These are phyloP conservation scores for Mimachlamys varia DNA, from an alignment of 2,888 invertebrate genomes.

Conservation along the genomic window DNA sequence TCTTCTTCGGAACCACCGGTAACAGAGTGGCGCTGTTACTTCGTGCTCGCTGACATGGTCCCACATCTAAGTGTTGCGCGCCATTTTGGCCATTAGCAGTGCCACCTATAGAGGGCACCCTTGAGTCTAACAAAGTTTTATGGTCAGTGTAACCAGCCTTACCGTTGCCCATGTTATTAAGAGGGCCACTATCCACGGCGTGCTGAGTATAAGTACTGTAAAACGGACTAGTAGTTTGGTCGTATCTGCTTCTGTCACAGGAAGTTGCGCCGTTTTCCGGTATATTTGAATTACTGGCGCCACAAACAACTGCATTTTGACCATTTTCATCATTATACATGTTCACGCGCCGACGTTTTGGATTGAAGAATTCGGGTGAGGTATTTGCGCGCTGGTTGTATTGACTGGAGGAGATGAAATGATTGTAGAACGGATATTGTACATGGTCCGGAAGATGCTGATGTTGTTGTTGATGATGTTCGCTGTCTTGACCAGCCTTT, in stretches of 20 bases:
- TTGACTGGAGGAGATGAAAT: conserved; percentile 19
- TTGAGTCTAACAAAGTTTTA: background rate
- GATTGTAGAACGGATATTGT: conserved; percentile 16
- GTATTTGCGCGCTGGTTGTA: conserved; percentile 12
- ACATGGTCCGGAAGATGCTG: background rate
- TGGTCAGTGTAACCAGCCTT: background rate
- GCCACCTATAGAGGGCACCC: background rate
- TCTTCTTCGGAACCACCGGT: background rate
- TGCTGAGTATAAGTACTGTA: background rate
- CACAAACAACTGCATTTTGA: background rate
- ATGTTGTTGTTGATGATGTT: background rate
- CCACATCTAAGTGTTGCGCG: background rate
- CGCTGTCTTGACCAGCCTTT: background rate
- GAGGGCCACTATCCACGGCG: background rate
- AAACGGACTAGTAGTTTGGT: conserved; percentile 2
- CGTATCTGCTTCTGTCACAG: background rate
- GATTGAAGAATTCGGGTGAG: background rate
- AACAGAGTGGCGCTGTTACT: background rate
- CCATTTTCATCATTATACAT: conserved; percentile 12
- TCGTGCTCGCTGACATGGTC: background rate
- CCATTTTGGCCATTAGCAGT: background rate
- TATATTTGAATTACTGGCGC: background rate
- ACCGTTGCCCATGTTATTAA: background rate
- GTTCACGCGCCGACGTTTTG: background rate
- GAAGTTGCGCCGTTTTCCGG: background rate